Conservation (phyloP, 2,888 invertebrate genomes). For the Dicyrtoma fusca region DNA sequence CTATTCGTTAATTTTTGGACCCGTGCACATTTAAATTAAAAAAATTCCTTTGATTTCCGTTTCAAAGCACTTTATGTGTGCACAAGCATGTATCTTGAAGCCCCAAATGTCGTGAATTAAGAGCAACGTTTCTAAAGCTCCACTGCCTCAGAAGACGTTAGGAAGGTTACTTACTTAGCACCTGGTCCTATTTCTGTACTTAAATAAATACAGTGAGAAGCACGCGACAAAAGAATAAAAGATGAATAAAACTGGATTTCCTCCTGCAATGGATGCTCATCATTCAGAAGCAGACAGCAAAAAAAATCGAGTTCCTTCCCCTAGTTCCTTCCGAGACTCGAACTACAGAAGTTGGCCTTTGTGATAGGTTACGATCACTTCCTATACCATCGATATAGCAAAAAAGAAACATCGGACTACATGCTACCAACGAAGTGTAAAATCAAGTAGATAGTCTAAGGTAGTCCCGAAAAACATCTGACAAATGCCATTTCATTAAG, state of each 20-base stretch:
- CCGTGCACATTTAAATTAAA: neutral
- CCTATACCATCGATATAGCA: no score
- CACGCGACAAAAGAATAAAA: conserved; percentile 34
- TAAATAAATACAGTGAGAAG: conserved; percentile 9
- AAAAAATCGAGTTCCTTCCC: conserved; percentile 18
- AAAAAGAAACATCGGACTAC: no score
- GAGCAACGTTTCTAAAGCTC: no score
- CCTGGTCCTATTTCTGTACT: conserved; percentile 18
- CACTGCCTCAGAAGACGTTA: no score
- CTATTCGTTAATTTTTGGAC: neutral
- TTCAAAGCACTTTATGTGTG: neutral
- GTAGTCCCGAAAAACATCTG: no score
- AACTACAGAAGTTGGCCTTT: no score
- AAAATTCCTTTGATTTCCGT: conserved; percentile 24
- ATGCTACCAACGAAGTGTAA: no score
- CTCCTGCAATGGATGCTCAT: no score
- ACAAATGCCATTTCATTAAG: no score
- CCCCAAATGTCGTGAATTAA: neutral
- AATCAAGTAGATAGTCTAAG: no score
- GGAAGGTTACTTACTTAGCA: conserved; percentile 19
- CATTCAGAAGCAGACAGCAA: neutral
- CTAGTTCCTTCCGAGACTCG: conserved; percentile 23
- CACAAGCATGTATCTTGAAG: neutral
- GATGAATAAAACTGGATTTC: conserved; percentile 28
- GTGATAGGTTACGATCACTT: no score